Conservation (phyloP, 2,113 vertebrate species). For the western clawed frog (Xenopus tropicalis) region DNA sequence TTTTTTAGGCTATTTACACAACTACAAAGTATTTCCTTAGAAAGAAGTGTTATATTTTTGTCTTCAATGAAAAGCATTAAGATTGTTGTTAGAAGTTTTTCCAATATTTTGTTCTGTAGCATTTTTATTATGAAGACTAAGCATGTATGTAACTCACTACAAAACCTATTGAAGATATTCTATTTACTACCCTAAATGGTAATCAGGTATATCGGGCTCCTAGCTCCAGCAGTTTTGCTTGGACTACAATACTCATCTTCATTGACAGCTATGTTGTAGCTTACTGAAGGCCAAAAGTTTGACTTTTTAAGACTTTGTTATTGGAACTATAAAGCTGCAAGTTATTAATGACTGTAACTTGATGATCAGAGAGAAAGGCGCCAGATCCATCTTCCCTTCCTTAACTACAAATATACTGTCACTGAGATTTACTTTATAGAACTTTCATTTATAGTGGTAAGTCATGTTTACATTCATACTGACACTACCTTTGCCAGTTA, state of each 20-base stretch:
- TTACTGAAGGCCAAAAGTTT: background rate
- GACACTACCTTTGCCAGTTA: too few relatives aligned
- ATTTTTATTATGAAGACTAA: background rate
- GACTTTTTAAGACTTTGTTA: background rate
- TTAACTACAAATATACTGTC: background rate
- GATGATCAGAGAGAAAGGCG: slow-evolving; percentile 3
- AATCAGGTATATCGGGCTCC: background rate
- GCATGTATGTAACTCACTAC: too few relatives aligned
- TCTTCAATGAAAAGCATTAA: slow-evolving; percentile 9
- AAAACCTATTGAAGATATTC: too few relatives aligned
- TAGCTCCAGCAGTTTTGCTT: background rate
- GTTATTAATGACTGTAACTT: slow-evolving; percentile 18
- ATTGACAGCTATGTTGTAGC: background rate
- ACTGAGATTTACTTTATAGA: background rate
- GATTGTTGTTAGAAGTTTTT: slow-evolving; percentile 6
- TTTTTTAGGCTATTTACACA: background rate
- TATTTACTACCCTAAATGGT: too few relatives aligned
- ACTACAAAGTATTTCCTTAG: background rate
- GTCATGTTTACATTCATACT: too few relatives aligned
- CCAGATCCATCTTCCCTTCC: background rate
- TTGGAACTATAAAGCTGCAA: background rate
- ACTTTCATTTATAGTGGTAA: background rate
- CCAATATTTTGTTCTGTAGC: background rate
- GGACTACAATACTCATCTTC: background rate
- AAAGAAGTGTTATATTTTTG: background rate